These are phyloP conservation scores for Podargus strigoides DNA, from an alignment of 2,797 vertebrate genomes.

Conservation along the genomic window DNA sequence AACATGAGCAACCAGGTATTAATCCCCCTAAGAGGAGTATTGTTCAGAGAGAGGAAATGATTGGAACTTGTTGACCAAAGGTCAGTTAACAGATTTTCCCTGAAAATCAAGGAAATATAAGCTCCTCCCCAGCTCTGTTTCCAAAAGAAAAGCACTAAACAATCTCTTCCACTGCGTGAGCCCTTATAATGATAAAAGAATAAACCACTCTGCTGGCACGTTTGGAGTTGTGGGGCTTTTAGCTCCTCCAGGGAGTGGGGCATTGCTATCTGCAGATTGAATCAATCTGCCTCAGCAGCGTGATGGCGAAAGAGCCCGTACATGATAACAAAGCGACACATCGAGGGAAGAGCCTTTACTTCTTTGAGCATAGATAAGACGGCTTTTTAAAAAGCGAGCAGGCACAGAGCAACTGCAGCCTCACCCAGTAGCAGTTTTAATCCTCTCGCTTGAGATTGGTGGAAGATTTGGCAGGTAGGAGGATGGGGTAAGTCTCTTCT, in stretches of 20 bases:
- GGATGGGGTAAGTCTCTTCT: conserved; percentile 3
- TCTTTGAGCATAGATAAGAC: conserved; percentile 5
- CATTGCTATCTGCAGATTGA: conserved; percentile 29
- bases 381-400: conserved; percentile 14
- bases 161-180: not conserved
- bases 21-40: not conserved
- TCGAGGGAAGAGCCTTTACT: conserved; percentile 28
- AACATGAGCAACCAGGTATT: not conserved
- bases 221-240: not conserved
- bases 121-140: not conserved
- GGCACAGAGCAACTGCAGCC: conserved; percentile 7
- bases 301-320: not conserved
- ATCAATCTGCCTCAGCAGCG: not conserved
- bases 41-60: not conserved
- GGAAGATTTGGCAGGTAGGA: conserved; percentile 37
- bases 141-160: not conserved
- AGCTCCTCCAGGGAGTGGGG: not conserved
- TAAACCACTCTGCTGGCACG: not conserved
- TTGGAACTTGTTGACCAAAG: not conserved
- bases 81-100: not conserved
- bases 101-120: not conserved
- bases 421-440: conserved; percentile 29
- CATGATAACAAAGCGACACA: not conserved
- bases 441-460: conserved; percentile 17
- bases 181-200: not conserved